Evolutionary conservation across 2,888 invertebrate genomes (phyloP).

Genomic region (Leptopterna dolabrata): DNA sequence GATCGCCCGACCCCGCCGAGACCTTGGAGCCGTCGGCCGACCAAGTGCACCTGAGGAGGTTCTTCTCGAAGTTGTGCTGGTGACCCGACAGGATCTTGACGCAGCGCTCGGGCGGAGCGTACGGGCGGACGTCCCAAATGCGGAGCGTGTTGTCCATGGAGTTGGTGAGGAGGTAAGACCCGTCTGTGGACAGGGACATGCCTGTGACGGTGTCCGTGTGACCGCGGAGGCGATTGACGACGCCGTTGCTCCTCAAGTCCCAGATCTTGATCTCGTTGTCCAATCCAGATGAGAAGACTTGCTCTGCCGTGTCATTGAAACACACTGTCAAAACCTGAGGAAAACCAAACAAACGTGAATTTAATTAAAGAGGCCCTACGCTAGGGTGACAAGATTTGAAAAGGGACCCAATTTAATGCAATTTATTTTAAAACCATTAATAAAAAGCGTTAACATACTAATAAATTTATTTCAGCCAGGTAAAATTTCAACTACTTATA

Average conservation of each 20-base stretch:
- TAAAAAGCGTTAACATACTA: too few species aligned
- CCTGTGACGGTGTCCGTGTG: slow-evolving; percentile 97
- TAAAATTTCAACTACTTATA: too few species aligned
- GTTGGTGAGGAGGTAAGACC: slow-evolving; percentile 92
- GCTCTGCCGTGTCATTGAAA: slow-evolving; percentile 96
- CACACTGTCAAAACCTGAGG: slow-evolving; percentile 81
- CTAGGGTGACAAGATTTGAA: too few species aligned
- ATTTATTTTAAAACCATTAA: too few species aligned
- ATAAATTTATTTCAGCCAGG: too few species aligned
- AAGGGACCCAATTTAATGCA: too few species aligned
- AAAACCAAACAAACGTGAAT: neutral
- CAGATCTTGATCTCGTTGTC: slow-evolving; percentile 98
- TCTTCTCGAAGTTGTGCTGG: slow-evolving; percentile 98
- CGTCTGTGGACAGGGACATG: slow-evolving; percentile 83
- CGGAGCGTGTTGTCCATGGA: slow-evolving; percentile 96
- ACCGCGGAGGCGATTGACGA: slow-evolving; percentile 87
- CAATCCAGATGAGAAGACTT: slow-evolving; percentile 90
- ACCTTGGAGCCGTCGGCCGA: slow-evolving; percentile 92
- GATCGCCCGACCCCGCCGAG: slow-evolving; percentile 92
- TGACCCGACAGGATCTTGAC: slow-evolving; percentile 92
- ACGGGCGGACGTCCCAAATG: slow-evolving; percentile 97
- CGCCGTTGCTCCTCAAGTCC: slow-evolving; percentile 91
- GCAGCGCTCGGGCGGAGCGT: slow-evolving; percentile 92
- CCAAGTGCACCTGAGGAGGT: slow-evolving; percentile 93
- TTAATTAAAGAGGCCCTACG: too few species aligned